Conservation (phyloP, 1,140 invertebrate species). For the Melipona quadrifasciata region DNA sequence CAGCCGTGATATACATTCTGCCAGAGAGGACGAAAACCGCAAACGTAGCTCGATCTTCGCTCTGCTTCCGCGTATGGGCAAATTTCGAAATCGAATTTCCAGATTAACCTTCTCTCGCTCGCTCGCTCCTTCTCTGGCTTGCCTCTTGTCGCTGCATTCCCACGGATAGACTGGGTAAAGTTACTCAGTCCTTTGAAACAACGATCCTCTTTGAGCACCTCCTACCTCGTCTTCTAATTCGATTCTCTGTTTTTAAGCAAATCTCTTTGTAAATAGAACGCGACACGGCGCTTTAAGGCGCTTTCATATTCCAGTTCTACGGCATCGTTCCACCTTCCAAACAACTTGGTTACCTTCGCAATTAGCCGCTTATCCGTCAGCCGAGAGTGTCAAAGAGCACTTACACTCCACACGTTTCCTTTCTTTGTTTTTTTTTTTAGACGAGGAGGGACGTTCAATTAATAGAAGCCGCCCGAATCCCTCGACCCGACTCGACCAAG, state of each 20-base stretch:
- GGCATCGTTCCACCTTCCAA: background rate
- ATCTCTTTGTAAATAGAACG: background rate
- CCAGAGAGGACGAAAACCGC: slow-evolving; percentile 9
- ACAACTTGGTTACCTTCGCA: background rate
- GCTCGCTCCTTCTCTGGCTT: too few species aligned
- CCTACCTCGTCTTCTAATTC: background rate
- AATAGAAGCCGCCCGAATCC: background rate
- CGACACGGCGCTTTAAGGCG: background rate
- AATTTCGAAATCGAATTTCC: slow-evolving; percentile 9
- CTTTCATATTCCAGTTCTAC: background rate
- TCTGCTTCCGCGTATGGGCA: background rate
- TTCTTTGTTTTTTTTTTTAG: too few species aligned
- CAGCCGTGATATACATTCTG: slow-evolving; percentile 19
- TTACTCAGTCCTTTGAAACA: background rate
- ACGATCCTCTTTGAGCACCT: background rate
- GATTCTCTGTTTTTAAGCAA: background rate
- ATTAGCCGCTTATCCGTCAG: slow-evolving; percentile 12
- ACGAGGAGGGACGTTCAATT: background rate
- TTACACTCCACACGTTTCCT: background rate
- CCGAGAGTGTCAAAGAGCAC: slow-evolving; percentile 16
- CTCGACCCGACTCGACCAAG: background rate
- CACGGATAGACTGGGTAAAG: background rate
- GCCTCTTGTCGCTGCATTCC: background rate
- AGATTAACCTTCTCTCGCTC: background rate
- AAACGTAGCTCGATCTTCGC: slow-evolving; percentile 23